A percentile compares a stretch with the other conserved stretches of the same genome.
Evolutionary conservation across 2,888 invertebrate genomes (phyloP).

Genomic region (Galeopsomyia nigrocyanea): DNA sequence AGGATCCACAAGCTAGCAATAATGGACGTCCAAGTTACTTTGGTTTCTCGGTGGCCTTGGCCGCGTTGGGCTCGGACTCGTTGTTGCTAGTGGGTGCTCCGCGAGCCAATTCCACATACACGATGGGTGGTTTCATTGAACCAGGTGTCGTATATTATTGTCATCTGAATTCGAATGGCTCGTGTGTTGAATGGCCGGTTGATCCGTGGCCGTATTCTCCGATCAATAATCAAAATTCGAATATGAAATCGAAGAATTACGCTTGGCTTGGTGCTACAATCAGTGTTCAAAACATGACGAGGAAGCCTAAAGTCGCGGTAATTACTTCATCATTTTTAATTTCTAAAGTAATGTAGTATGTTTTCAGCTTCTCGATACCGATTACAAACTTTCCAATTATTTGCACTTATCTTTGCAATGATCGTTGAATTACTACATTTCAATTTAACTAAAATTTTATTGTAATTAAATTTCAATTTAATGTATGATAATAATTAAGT

Average conservation of each 20-base stretch:
- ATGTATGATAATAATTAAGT: no score
- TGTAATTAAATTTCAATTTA: no score
- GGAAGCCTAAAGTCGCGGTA: constrained; percentile 59
- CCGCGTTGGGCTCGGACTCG: constrained; percentile 34
- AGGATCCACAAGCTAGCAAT: constrained; percentile 49
- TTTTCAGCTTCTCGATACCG: no score
- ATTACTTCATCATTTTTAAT: constrained; percentile 30
- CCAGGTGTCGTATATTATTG: constrained; percentile 64
- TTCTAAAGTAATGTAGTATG: no score
- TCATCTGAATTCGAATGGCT: constrained; percentile 47
- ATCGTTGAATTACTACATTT: no score
- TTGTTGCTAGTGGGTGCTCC: constrained; percentile 64
- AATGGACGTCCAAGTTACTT: constrained; percentile 58
- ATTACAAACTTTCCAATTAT: no score
- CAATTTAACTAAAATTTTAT: no score
- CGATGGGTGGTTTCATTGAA: constrained; percentile 48
- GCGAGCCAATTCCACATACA: constrained; percentile 53
- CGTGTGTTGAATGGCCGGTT: constrained; percentile 57
- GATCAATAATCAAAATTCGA: neutral
- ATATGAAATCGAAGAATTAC: constrained; percentile 50
- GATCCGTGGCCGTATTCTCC: constrained; percentile 38
- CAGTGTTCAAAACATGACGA: constrained; percentile 60
- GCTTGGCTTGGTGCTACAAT: constrained; percentile 68
- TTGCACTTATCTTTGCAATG: no score
- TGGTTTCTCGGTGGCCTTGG: constrained; percentile 64